These are phyloP conservation scores for Scaptomyza tumidula DNA, from an alignment of 2,888 invertebrate species.

Conservation along the genomic window DNA sequence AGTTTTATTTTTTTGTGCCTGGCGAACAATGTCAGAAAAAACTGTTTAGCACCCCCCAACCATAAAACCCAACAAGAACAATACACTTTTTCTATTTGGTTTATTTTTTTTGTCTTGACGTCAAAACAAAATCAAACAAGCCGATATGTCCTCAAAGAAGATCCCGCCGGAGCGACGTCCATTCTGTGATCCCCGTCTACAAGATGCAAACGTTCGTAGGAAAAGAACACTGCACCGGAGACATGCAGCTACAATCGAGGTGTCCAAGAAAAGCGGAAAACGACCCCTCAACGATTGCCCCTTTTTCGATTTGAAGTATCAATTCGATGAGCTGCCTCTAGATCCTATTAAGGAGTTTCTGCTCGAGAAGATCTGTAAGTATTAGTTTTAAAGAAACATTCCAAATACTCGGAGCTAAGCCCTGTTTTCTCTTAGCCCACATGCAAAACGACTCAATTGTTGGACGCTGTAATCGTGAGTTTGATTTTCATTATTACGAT, in stretches of 20 bases:
- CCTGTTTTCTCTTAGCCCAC: constrained; percentile 65
- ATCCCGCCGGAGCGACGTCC: constrained; percentile 74
- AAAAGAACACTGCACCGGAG: constrained; percentile 37
- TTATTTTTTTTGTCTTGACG: constrained; percentile 25
- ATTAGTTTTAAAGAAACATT: background rate
- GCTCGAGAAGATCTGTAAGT: constrained; percentile 80
- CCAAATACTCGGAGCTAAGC: background rate
- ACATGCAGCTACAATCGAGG: constrained; percentile 1
- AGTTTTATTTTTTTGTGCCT: constrained; percentile 45
- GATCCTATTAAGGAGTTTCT: constrained; percentile 82
- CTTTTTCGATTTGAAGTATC: constrained; percentile 81
- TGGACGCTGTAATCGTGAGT: constrained; percentile 81
- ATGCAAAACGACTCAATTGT: constrained; percentile 80
- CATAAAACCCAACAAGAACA: constrained; percentile 40
- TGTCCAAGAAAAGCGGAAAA: constrained; percentile 51
- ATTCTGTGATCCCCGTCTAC: constrained; percentile 68
- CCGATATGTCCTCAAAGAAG: constrained; percentile 42
- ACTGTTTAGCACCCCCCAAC: constrained; percentile 29
- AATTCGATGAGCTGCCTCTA: constrained; percentile 83
- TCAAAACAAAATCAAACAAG: constrained; percentile 26
- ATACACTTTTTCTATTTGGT: constrained; percentile 25
- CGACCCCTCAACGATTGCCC: constrained; percentile 82
- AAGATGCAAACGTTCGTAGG: constrained; percentile 50
- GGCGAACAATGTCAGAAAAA: constrained; percentile 60
- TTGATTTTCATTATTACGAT: constrained; percentile 79